These are phyloP conservation scores for Myotis planiceps DNA, from an alignment of 2,797 vertebrate genomes.

Conservation along the genomic window DNA sequence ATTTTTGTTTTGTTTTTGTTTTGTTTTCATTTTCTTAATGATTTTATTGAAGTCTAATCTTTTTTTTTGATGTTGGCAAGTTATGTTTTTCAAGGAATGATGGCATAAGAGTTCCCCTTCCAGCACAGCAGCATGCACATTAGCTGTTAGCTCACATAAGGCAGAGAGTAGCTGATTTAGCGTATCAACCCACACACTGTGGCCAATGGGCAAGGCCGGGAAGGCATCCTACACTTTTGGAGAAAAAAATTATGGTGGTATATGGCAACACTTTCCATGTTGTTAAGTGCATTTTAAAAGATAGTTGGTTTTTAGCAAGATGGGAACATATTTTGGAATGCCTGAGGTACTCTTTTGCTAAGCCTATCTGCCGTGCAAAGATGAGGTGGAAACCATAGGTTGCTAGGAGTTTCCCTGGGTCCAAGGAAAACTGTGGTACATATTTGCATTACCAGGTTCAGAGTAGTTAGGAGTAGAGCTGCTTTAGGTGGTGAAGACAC, in stretches of 20 bases:
- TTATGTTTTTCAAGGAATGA: not conserved
- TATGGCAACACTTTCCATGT: not conserved
- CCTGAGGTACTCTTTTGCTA: not conserved
- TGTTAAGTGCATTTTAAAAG: not conserved
- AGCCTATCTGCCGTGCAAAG: not conserved
- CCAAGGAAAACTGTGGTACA: not conserved
- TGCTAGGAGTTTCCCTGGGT: not conserved
- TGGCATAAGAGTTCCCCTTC: not conserved
- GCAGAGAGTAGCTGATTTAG: not conserved
- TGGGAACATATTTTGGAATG: not conserved
- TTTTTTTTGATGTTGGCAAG: conserved; percentile 32
- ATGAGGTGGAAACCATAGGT: not conserved
- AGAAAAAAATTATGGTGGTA: not conserved
- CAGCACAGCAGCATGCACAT: not conserved
- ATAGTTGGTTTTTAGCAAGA: not conserved
- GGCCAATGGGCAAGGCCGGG: not conserved
- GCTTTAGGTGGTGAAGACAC: not conserved
- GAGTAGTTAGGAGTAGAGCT: not conserved
- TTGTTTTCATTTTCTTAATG: too few relatives aligned
- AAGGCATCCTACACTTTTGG: not conserved
- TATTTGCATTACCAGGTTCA: not conserved
- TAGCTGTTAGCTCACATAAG: not conserved
- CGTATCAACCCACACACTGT: not conserved
- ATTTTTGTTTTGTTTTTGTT: conserved; percentile 4
- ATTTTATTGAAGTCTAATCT: too few relatives aligned